Conservation (phyloP, 2,113 vertebrate genomes). For the Notarius lentiginosus region DNA sequence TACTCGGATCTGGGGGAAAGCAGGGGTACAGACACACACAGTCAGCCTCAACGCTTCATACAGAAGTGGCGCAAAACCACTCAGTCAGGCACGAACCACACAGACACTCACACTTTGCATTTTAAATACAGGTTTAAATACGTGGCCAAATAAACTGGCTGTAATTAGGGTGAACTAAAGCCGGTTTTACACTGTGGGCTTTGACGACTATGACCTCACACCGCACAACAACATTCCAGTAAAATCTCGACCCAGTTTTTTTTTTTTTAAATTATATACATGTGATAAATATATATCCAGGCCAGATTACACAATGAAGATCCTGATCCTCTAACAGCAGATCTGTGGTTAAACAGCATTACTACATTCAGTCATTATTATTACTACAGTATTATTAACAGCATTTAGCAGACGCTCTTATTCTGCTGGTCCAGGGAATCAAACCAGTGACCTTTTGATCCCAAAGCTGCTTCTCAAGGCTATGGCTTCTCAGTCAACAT, state of each 20-base stretch:
- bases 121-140: slow-evolving; percentile 49
- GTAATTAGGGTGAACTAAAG: slow-evolving; percentile 47
- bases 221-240: background rate
- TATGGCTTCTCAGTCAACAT: too few relatives aligned
- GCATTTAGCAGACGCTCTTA: too few relatives aligned
- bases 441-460: too few relatives aligned
- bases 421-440: too few relatives aligned
- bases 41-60: slow-evolving; percentile 52
- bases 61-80: background rate
- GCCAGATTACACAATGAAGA: background rate
- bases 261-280: background rate
- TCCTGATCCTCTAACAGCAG: background rate
- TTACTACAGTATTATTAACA: too few relatives aligned
- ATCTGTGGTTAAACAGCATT: background rate
- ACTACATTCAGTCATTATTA: background rate
- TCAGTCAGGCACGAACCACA: slow-evolving; percentile 3
- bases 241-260: background rate
- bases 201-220: background rate
- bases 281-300: background rate
- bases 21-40: slow-evolving; percentile 39
- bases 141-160: slow-evolving; percentile 51
- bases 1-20: slow-evolving; percentile 91
- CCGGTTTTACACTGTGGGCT: slow-evolving; percentile 4
- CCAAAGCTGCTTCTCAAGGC: too few relatives aligned
- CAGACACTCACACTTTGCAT: slow-evolving; percentile 25